Percentiles rank a stretch among this genome's conserved stretches.
phyloP scores from a whole-genome alignment of 1,140 invertebrate genomes.

The Aphidius gifuensis region DNA sequence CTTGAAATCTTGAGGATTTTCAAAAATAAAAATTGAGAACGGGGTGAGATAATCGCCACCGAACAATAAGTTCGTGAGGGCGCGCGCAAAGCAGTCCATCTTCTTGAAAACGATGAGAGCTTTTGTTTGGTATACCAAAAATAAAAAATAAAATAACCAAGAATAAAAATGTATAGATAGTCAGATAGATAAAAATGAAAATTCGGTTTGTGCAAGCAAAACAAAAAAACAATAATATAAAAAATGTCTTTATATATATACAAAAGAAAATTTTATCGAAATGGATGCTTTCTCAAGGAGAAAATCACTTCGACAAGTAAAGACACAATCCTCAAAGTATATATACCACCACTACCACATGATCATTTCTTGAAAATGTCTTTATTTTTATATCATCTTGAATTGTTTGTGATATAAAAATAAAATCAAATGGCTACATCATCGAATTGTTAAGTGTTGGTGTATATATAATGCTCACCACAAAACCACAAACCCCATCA shows the following conservation, averaged over 20 bases:
- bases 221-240: slow-evolving; percentile 21
- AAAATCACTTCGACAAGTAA: slow-evolving; percentile 22
- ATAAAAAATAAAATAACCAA: background rate
- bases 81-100: background rate
- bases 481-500: too few species aligned
- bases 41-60: slow-evolving; percentile 29
- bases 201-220: background rate
- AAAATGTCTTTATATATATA: slow-evolving; percentile 11
- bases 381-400: too few species aligned
- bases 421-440: too few species aligned
- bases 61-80: slow-evolving; percentile 25
- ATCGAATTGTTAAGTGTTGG: too few species aligned
- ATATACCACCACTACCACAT: too few species aligned
- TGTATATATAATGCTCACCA: too few species aligned
- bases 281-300: slow-evolving; percentile 18
- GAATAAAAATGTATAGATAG: background rate
- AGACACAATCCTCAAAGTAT: too few species aligned
- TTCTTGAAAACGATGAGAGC: slow-evolving; percentile 1
- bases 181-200: background rate
- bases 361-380: too few species aligned
- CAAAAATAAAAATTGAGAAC: background rate
- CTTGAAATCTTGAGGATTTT: slow-evolving; percentile 13
- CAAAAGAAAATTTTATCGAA: slow-evolving; percentile 17
- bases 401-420: too few species aligned
- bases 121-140: too few species aligned